Percentiles rank a stretch among this genome's conserved stretches.
Conservation (phyloP, 1,140 invertebrate genomes). For the Brachionus koreanus region DNA sequence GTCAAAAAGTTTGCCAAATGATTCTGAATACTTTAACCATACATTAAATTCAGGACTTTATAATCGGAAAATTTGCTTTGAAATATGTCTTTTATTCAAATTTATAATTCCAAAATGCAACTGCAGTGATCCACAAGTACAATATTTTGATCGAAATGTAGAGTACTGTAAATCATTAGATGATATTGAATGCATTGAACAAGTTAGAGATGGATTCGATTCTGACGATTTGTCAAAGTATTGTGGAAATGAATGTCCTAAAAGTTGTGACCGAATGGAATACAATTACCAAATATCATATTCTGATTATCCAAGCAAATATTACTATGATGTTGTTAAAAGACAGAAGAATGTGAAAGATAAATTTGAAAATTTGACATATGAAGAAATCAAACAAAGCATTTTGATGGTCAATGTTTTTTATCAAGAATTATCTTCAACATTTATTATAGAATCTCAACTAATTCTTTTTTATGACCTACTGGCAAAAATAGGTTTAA, state of each 20-base stretch:
- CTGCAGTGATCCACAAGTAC: slow-evolving; percentile 3
- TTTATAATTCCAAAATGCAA: slow-evolving; percentile 19
- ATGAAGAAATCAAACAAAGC: background rate
- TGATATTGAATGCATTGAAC: background rate
- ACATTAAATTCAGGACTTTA: background rate
- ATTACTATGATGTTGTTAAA: background rate
- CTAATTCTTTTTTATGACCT: background rate
- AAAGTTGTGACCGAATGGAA: background rate
- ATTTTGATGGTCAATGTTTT: background rate
- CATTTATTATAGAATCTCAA: background rate
- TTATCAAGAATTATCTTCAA: slow-evolving; percentile 16
- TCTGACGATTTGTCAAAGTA: background rate
- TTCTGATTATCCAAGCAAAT: background rate
- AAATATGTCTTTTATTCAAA: slow-evolving; percentile 5
- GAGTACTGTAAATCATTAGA: background rate
- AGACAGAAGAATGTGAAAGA: background rate
- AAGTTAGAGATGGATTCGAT: background rate
- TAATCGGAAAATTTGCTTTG: background rate
- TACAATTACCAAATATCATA: background rate
- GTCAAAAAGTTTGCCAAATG: background rate
- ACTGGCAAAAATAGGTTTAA: background rate
- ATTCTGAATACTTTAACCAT: background rate
- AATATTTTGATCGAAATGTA: background rate
- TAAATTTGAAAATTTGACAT: background rate
- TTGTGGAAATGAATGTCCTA: background rate